Evolutionary conservation across 1,140 invertebrate genomes (phyloP), one percentile per base, ranked within the genome.

Genomic region (Rhopalosiphum padi): DNA sequence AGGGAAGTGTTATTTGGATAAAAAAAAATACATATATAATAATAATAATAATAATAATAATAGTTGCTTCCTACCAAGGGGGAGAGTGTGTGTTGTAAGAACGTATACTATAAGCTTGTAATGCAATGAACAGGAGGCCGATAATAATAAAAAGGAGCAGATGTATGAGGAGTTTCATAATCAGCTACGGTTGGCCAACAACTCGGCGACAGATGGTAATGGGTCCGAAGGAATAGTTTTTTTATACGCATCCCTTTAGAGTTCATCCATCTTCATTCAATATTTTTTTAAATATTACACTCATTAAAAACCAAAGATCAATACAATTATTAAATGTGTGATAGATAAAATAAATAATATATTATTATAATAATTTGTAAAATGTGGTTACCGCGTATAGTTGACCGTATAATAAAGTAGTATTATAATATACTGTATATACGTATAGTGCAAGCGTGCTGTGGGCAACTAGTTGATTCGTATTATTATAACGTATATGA

Each of bases 141-240:
- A 85, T 83, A 93, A 93, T 93, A 93, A 93, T 93, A 93, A 93
- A 93, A 86, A 93, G 91, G 91, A 93, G 91, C 91, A 93, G 91
- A 93, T 93, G 91, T 51, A 93, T 93, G n/a, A 93, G 48, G 48
- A 93, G 91, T 93, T 93, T 93, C 91, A 86, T 55, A 93, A 93
- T 93, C 91, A 86, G 82, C 91, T 93, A 93, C 48, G 91, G 91
- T 93, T 93, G 91, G 91, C 91, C 91, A 93, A 93, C 91, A 93
- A 93, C 51, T 51, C 90, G 82, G 48, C 82, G 91, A 93, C 91
- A 93, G 91, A 93, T 93, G 91, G 82, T 83, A 43, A 93, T 48
- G 82, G 90, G 91, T 93, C 77, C 77, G 51, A 93, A 93, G 35
- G 82, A 93, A 55, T 37, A 83, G 46, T 92, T 85, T 91, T 91